These are phyloP conservation scores for Herminia tarsipennalis DNA, from an alignment of 2,888 invertebrate genomes.

Conservation along the genomic window DNA sequence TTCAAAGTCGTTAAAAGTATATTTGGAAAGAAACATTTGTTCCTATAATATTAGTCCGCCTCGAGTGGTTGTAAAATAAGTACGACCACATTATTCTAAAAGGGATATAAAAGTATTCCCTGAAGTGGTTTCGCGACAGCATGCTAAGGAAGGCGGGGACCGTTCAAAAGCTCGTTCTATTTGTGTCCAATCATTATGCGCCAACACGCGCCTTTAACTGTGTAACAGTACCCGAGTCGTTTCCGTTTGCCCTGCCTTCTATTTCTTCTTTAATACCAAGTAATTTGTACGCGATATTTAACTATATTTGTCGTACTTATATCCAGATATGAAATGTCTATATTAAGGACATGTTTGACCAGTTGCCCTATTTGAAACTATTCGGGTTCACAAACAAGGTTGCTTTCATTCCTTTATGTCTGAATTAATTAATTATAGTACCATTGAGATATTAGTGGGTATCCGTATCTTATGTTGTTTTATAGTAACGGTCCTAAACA, in stretches of 20 bases:
- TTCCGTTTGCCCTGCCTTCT: constrained; percentile 73
- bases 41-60: constrained; percentile 43
- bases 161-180: constrained; percentile 73
- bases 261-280: constrained; percentile 62
- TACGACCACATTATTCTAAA: constrained; percentile 52
- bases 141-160: constrained; percentile 63
- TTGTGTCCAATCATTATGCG: constrained; percentile 81
- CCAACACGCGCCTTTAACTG: constrained; percentile 78
- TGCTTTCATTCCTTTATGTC: too few relatives aligned
- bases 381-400: too few relatives aligned
- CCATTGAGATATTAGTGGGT: too few relatives aligned
- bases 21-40: constrained; percentile 30
- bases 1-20: constrained; percentile 34
- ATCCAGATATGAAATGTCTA: constrained; percentile 6
- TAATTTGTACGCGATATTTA: constrained; percentile 65
- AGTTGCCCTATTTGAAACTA: too few relatives aligned
- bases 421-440: too few relatives aligned
- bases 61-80: constrained; percentile 42
- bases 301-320: constrained; percentile 54
- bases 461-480: too few relatives aligned
- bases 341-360: too few relatives aligned
- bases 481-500: too few relatives aligned
- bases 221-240: constrained; percentile 78
- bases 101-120: constrained; percentile 67
- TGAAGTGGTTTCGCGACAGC: constrained; percentile 76